These are phyloP conservation scores for Adelognathus sp. DNA, from an alignment of 2,888 invertebrate genomes.

Conservation along the genomic window DNA sequence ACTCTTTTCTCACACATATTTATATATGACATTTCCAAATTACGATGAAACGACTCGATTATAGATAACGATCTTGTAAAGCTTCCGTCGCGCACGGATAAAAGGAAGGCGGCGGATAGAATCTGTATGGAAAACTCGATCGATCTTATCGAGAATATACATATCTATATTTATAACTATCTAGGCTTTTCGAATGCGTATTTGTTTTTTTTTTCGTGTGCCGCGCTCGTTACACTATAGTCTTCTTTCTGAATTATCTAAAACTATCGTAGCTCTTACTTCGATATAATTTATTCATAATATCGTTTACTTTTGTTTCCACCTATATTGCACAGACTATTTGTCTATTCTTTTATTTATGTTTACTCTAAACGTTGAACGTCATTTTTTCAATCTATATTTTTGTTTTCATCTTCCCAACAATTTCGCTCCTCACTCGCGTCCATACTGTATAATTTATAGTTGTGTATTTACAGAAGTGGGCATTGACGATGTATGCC, in stretches of 20 bases:
- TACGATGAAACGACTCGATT: constrained; percentile 27
- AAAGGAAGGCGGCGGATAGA: constrained; percentile 53
- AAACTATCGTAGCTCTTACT: constrained; percentile 42
- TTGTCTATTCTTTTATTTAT: constrained; percentile 40
- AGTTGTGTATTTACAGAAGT: constrained; percentile 37
- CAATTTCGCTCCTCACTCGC: constrained; percentile 21
- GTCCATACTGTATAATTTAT: constrained; percentile 10
- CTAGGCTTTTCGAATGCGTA: constrained; percentile 60
- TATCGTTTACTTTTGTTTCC: constrained; percentile 31
- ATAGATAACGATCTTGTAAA: constrained; percentile 25
- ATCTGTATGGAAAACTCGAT: constrained; percentile 56
- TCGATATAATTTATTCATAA: constrained; percentile 52
- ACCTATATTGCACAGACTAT: constrained; percentile 48
- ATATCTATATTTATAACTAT: constrained; percentile 24
- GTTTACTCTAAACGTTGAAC: constrained; percentile 51
- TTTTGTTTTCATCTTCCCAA: constrained; percentile 24
- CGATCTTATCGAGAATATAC: constrained; percentile 40
- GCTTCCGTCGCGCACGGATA: constrained; percentile 47
- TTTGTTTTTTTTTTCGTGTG: constrained; percentile 43
- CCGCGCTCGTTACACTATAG: constrained; percentile 30
- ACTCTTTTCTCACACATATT: too few relatives aligned
- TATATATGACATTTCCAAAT: constrained; percentile 43
- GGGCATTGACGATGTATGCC: constrained; percentile 30
- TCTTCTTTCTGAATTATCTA: constrained; percentile 42
- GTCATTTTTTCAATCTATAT: constrained; percentile 27